These are phyloP conservation scores for Pelecanoides urinatrix DNA, from an alignment of 2,113 vertebrate genomes.

Conservation along the genomic window DNA sequence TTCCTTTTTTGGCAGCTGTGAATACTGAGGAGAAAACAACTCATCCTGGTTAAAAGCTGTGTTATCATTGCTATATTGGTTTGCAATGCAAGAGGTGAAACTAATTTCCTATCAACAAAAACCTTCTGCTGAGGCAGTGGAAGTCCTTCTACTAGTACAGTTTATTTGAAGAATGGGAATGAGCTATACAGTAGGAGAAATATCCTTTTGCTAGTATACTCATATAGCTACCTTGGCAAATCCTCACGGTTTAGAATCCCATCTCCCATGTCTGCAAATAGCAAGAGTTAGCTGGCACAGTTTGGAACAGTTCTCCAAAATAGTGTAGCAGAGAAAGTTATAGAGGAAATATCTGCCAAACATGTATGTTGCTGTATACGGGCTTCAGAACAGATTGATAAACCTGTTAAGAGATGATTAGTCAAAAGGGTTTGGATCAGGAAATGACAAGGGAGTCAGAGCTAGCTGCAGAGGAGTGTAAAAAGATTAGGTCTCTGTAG, in stretches of 20 bases:
- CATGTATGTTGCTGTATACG: neutral
- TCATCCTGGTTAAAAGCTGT: neutral
- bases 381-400: constrained; percentile 22
- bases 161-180: neutral
- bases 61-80: neutral
- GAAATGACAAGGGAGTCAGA: neutral
- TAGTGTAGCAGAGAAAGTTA: neutral
- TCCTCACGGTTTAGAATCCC: neutral
- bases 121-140: neutral
- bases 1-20: constrained; percentile 1
- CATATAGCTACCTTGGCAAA: constrained; percentile 36
- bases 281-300: constrained; percentile 26
- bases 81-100: neutral
- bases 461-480: neutral
- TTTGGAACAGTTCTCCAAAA: constrained; percentile 21
- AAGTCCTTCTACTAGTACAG: neutral
- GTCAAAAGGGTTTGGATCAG: neutral
- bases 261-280: constrained; percentile 56
- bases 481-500: neutral
- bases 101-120: neutral
- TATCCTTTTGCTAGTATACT: constrained; percentile 19
- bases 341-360: neutral
- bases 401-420: neutral
- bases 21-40: neutral
- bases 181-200: constrained; percentile 3